Evolutionary conservation across 2,888 invertebrate genomes (phyloP).

Genomic region (Sesia apiformis): DNA sequence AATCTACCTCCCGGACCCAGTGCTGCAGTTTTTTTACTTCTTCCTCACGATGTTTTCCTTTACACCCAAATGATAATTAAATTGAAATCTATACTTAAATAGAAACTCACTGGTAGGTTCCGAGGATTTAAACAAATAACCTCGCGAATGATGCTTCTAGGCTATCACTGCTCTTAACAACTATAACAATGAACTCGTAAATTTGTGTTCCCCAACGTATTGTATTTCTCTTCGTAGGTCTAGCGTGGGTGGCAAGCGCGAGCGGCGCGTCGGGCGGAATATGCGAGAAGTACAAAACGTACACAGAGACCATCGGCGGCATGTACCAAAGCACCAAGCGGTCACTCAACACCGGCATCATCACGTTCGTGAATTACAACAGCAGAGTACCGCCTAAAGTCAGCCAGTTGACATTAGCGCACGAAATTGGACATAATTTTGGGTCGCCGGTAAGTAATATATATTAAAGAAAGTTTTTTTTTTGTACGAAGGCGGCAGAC

Average conservation of each 20-base stretch:
- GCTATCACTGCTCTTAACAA: no score
- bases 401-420: constrained; percentile 96
- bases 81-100: no score
- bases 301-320: constrained; percentile 95
- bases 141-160: no score
- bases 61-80: no score
- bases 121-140: no score
- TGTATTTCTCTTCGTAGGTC: constrained; percentile 65
- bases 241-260: constrained; percentile 99
- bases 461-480: no score
- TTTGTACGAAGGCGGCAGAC: no score
- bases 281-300: constrained; percentile 97
- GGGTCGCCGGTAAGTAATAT: constrained; percentile 94
- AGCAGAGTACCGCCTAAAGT: constrained; percentile 97
- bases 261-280: constrained; percentile 98
- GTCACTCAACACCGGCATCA: constrained; percentile 98
- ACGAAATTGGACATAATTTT: constrained; percentile 99
- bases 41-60: no score
- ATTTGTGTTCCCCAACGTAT: not conserved
- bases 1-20: no score
- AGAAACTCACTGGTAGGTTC: no score
- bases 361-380: constrained; percentile 99
- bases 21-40: no score
- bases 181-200: no score
- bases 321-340: constrained; percentile 95